Percentiles rank a stretch among this genome's conserved stretches.
Conservation (phyloP, 2,797 vertebrate genomes). For the Acomys russatus region DNA sequence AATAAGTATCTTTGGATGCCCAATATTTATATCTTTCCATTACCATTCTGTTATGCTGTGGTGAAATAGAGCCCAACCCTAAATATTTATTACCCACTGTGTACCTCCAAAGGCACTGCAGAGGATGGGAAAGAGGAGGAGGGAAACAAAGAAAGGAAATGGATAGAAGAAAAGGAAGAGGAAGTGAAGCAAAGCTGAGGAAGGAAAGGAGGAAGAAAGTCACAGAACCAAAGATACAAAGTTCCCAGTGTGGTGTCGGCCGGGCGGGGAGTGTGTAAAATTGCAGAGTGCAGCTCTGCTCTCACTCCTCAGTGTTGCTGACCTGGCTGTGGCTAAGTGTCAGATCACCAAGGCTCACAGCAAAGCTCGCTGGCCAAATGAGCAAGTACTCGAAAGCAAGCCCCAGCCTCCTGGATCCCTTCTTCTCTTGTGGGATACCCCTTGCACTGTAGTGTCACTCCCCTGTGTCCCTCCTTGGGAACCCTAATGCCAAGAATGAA, state of each 20-base stretch:
- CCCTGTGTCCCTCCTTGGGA: background rate
- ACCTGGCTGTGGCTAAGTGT: background rate
- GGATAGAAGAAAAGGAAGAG: background rate
- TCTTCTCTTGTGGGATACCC: background rate
- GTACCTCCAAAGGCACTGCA: background rate
- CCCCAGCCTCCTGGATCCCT: background rate
- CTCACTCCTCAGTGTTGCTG: fast-evolving
- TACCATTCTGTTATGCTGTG: background rate
- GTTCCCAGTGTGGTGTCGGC: background rate
- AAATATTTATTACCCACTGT: background rate
- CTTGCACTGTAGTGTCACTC: background rate
- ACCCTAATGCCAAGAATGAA: background rate
- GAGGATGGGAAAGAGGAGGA: background rate
- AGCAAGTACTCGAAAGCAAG: background rate
- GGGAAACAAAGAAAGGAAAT: no score
- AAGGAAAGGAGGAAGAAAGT: background rate
- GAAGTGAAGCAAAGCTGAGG: background rate
- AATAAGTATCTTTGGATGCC: background rate
- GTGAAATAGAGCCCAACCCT: background rate
- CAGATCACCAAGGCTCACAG: background rate
- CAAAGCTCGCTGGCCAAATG: background rate
- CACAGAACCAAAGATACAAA: background rate
- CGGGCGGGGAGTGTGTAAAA: background rate
- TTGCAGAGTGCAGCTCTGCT: background rate
- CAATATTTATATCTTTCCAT: background rate